Base-by-base conservation (phyloP, 2,113 vertebrate species). In the Triplophysa tibetana region DNA sequence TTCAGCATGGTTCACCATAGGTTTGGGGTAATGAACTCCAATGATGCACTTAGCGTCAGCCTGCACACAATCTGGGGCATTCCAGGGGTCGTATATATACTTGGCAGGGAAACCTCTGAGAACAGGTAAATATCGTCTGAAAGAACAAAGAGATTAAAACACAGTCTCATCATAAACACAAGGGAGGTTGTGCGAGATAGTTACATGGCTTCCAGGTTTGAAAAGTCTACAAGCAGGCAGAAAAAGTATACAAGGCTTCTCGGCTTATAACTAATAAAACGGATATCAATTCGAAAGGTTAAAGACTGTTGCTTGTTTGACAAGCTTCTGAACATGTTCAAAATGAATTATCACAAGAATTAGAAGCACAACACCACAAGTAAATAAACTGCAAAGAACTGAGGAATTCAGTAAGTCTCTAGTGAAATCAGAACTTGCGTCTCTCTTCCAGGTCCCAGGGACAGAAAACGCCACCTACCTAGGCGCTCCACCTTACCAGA, bases 61-160 rank as follows among this genome's bases (percentile, higher is more conserved):
- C 86, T 94, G 93, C 77, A 94, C 93, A 0, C 90, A 87, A 76
- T 93, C 88, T 0, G 93, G 93, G 1, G 93, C 93, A 23, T 93
- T 94, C 93, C 93, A 94, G 0, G 93, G 93, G 82, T 94, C 93
- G 16, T 94, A 94, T 87, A 94, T 94, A 82, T 79, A 94, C 84
- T 94, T 94, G 60, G 93, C 93, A 6, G 93, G 93, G 70, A 93
- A 94, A 89, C 92, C 92, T 91, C 92, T 85, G 70, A 94, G 92
- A 87, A 94, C 41, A 85, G 93, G 93, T 87, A 94, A 88, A 83
- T 94, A 94, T 64, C 91, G 93, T 88, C 93, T 94, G 91, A 75
- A 93, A 92, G 82, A 83, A 91, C 80, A 92, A 69, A 86, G 83
- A 88, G 82, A 86, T 86, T 83, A 86, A 87, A 84, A 81, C 69